phyloP scores from a whole-genome alignment of 2,888 invertebrate genomes.

The Stenoptilia bipunctidactyla region DNA sequence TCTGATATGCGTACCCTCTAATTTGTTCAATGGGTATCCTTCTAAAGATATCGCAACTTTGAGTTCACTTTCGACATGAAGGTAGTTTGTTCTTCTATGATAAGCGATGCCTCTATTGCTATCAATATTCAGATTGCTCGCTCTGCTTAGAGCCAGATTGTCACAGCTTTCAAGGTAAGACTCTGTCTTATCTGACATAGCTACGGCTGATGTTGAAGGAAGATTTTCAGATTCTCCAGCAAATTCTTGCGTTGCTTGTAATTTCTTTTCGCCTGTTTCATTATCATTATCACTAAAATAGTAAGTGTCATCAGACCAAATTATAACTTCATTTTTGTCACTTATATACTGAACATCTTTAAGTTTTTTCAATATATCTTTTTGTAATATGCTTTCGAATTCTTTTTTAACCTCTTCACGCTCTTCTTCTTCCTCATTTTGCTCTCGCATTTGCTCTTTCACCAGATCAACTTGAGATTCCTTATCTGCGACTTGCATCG shows the following conservation, averaged over 20 bases:
- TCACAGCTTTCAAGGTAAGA: slow-evolving; percentile 39
- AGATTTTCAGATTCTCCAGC: slow-evolving; percentile 13
- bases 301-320: slow-evolving; percentile 37
- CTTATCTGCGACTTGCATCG: slow-evolving; percentile 7
- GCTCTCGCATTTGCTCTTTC: slow-evolving; percentile 8
- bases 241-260: slow-evolving; percentile 12
- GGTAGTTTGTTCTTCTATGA: slow-evolving; percentile 53
- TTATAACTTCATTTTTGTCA: slow-evolving; percentile 34
- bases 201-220: slow-evolving; percentile 24
- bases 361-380: slow-evolving; percentile 32
- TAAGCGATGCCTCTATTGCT: slow-evolving; percentile 56
- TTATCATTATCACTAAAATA: slow-evolving; percentile 20
- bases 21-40: slow-evolving; percentile 49
- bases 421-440: not conserved
- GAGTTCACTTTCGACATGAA: slow-evolving; percentile 49
- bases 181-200: slow-evolving; percentile 39
- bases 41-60: slow-evolving; percentile 53
- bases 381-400: slow-evolving; percentile 24
- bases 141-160: slow-evolving; percentile 30
- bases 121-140: slow-evolving; percentile 45
- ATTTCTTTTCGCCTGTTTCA: slow-evolving; percentile 17
- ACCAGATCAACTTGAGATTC: not conserved
- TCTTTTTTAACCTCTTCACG: slow-evolving; percentile 18
- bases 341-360: slow-evolving; percentile 37
- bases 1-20: slow-evolving; percentile 52